These are phyloP conservation scores for Oreochromis spilurus DNA, from an alignment of 2,113 vertebrate species.

Conservation along the genomic window DNA sequence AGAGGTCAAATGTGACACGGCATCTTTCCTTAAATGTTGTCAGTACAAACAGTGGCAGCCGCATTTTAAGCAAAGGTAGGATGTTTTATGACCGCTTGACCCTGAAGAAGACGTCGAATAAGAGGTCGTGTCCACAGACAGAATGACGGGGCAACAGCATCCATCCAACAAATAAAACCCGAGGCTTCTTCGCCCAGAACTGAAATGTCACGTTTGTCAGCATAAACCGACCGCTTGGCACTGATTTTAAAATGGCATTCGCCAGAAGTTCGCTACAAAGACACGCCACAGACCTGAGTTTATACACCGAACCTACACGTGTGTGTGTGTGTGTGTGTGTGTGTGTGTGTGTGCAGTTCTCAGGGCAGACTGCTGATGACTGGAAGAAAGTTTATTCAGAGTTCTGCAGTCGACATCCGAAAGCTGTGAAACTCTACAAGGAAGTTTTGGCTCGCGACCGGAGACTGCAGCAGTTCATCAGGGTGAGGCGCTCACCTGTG, in stretches of 20 bases:
- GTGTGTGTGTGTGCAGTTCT: slow-evolving; percentile 75
- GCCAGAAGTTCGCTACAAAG: not conserved
- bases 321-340: not conserved
- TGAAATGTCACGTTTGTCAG: not conserved
- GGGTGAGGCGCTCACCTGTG: slow-evolving; percentile 72
- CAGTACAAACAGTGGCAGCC: not conserved
- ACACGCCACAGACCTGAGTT: not conserved
- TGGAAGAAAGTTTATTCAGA: slow-evolving; percentile 87
- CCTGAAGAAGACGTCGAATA: not conserved
- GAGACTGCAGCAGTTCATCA: slow-evolving; percentile 89
- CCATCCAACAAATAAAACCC: not conserved
- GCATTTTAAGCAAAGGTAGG: not conserved
- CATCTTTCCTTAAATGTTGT: not conserved
- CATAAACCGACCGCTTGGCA: not conserved
- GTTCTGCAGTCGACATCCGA: slow-evolving; percentile 91
- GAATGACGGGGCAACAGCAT: not conserved
- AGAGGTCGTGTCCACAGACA: not conserved
- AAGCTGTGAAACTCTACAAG: slow-evolving; percentile 92
- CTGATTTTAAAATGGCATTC: not conserved
- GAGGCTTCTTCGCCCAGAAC: not conserved
- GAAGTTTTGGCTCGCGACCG: slow-evolving; percentile 84
- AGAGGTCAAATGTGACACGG: not conserved
- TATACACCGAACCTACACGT: not conserved
- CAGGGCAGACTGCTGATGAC: slow-evolving; percentile 81
- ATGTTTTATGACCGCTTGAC: not conserved